phyloP scores from a whole-genome alignment of 2,797 vertebrate species.

The Acestrorhynchus altus region DNA sequence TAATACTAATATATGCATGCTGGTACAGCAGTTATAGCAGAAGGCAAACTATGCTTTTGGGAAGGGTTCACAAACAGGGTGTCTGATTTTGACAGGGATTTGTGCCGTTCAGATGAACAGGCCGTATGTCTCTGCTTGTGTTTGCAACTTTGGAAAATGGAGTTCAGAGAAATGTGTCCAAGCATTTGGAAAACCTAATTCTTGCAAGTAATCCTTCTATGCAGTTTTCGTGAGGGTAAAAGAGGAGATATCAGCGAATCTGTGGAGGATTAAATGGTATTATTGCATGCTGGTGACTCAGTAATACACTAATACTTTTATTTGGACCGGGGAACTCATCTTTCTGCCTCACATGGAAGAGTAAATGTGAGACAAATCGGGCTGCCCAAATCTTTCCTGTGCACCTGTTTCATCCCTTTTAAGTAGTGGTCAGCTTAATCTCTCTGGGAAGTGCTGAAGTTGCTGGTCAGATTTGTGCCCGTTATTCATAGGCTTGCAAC shows the following conservation, averaged over 20 bases:
- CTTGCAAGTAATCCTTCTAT: slow-evolving; percentile 18
- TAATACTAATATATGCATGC: too few species aligned
- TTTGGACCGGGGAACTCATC: slow-evolving; percentile 33
- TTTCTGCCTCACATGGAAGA: slow-evolving; percentile 12
- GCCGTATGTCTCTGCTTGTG: neutral
- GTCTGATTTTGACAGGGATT: neutral
- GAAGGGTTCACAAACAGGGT: too few species aligned
- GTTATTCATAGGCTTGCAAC: too few species aligned
- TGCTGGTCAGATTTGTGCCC: neutral
- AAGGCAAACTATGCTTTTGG: too few species aligned
- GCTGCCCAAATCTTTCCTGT: neutral
- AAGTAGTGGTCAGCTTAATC: slow-evolving; percentile 1
- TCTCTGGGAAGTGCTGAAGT: neutral
- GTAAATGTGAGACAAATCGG: slow-evolving; percentile 19
- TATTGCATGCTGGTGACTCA: slow-evolving; percentile 27
- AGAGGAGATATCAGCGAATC: slow-evolving; percentile 11
- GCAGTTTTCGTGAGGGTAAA: slow-evolving; percentile 4
- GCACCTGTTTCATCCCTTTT: neutral
- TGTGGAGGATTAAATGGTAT: slow-evolving; percentile 29
- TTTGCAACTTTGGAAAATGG: neutral
- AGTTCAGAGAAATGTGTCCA: slow-evolving; percentile 1
- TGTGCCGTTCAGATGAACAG: neutral
- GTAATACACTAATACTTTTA: slow-evolving; percentile 36
- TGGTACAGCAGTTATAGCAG: neutral
- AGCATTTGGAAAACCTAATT: slow-evolving; percentile 7